Evolutionary conservation across 2,113 vertebrate genomes (phyloP).

Genomic region (Anolis sagrei): DNA sequence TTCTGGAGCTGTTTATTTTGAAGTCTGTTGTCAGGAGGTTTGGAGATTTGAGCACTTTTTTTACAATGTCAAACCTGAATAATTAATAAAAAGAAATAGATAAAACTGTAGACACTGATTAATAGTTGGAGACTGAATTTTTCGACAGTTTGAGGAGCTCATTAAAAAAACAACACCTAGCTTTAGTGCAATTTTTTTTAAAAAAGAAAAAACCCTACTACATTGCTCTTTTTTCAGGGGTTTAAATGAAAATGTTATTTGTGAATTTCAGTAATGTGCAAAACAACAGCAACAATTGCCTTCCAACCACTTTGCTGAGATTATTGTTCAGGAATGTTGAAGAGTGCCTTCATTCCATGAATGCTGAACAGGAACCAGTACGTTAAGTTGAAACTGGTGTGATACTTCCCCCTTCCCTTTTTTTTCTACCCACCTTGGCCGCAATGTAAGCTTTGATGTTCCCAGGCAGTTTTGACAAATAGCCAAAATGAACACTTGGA

Average conservation of each 20-base stretch:
- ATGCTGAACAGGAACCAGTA: background rate
- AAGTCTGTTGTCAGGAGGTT: background rate
- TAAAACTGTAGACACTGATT: background rate
- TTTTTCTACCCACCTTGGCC: background rate
- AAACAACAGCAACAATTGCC: background rate
- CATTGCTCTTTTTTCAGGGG: background rate
- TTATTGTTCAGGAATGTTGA: background rate
- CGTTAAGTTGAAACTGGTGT: rapidly evolving
- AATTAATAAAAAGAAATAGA: background rate
- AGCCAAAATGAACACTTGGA: background rate
- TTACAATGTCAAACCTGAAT: slow-evolving; percentile 10
- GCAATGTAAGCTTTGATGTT: background rate
- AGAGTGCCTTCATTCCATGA: background rate
- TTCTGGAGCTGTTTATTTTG: background rate
- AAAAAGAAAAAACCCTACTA: background rate
- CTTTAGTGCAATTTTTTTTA: background rate
- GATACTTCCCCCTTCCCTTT: no score
- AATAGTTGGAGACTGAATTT: background rate
- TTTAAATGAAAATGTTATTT: slow-evolving; percentile 2
- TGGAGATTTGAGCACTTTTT: background rate
- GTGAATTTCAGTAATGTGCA: background rate
- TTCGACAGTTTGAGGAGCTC: background rate
- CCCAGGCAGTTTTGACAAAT: background rate
- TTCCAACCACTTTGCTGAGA: background rate
- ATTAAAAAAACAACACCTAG: background rate